Conservation (phyloP, 2,113 vertebrate genomes). For the Aspidoscelis tigris region DNA sequence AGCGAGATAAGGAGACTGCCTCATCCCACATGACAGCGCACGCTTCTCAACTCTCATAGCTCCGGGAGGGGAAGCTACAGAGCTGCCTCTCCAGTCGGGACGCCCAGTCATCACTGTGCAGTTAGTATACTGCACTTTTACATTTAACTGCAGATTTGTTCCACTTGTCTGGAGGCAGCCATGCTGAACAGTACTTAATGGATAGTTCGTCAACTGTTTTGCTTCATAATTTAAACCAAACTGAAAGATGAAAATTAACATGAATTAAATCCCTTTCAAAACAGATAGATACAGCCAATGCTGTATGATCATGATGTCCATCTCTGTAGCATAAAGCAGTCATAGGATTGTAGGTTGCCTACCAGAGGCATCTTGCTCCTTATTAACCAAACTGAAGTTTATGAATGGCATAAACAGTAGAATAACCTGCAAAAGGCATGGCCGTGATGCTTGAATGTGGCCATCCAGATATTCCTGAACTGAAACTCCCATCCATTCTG, state of each 20-base stretch:
- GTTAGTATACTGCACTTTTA: too few species aligned
- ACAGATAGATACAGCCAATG: neutral
- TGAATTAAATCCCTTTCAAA: neutral
- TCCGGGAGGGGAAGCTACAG: too few species aligned
- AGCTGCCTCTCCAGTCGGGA: too few species aligned
- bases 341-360: neutral
- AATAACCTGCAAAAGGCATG: neutral
- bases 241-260: neutral
- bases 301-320: neutral
- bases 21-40: too few species aligned
- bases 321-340: neutral
- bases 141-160: too few species aligned
- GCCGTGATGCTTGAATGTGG: neutral
- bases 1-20: too few species aligned
- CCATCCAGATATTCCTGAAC: neutral
- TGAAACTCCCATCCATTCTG: neutral
- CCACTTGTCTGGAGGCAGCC: too few species aligned
- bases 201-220: neutral
- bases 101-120: too few species aligned
- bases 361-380: neutral
- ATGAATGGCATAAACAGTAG: neutral
- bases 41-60: too few species aligned
- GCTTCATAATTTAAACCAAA: neutral
- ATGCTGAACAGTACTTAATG: neutral
- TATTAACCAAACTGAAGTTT: neutral